Conservation (phyloP, 2,113 vertebrate species). For the Neolamprologus kungweensis region DNA sequence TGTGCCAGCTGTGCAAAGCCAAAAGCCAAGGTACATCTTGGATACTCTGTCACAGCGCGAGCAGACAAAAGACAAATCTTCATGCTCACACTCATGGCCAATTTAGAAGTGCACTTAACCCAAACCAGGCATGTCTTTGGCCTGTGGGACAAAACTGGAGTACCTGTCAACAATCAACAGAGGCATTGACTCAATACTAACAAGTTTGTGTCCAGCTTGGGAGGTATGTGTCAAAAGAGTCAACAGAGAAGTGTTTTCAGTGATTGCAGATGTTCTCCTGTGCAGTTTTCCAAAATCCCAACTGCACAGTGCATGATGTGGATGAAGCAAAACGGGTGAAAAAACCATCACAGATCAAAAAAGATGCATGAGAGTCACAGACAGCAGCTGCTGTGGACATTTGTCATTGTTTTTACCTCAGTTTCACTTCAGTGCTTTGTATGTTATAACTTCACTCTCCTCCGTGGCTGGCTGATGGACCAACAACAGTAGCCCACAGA, state of each 20-base stretch:
- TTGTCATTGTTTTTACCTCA: neutral
- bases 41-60: rapidly evolving
- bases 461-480: neutral
- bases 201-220: neutral
- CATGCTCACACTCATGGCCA: rapidly evolving
- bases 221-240: neutral
- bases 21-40: neutral
- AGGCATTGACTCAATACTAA: rapidly evolving
- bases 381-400: neutral
- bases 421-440: neutral
- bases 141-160: neutral
- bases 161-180: neutral
- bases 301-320: neutral
- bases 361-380: rapidly evolving
- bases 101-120: neutral
- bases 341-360: rapidly evolving
- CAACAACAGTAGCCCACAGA: neutral
- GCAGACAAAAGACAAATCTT: neutral
- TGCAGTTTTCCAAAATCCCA: neutral
- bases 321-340: neutral
- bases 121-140: neutral
- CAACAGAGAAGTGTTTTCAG: neutral
- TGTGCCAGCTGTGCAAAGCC: neutral
- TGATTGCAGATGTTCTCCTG: rapidly evolving
- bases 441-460: neutral